Base-by-base conservation (phyloP, 2,888 invertebrate species). In the Fissipunctia ypsillon region DNA sequence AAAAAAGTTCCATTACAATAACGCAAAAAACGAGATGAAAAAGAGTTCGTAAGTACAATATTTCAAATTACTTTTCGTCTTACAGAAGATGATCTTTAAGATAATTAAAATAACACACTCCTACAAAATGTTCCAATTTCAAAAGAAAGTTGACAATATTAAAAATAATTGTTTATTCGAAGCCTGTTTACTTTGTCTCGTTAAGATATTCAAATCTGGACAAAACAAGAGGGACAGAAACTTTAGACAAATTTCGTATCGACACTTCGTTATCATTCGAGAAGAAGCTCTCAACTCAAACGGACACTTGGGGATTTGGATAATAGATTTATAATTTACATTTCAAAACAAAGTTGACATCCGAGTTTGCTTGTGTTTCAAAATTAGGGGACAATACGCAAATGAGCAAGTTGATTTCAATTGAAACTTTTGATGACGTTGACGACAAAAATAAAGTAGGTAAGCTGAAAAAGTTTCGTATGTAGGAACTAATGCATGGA, bases 291-390 rank as follows among this genome's bases (percentile, higher is more conserved):
- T 78, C 73, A 68, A 78, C 83, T 83, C 87, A 84, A 86, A 86
- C 81, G 85, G 87, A 87, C 86, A 73, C 83, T 86, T 74, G 68
- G 74, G 76, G 76, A 76, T 85, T 85, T 43, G 75, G 81, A 81
- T 80, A 87, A 86, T 81, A 84, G 82, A 86, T 84, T 86, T 85
- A 84, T 84, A 81, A 86, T 85, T 86, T 83, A 85, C 78, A 78
- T 80, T 83, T 76, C 25, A 60, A 66, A 74, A 80, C 83, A 85
- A 86, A 86, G 54, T 83, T 74, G 79, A 87, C 83, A 84, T 81
- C 67, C 66, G 72, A 76, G 80, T 80, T 82, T 72, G 76, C 43
- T 82, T 81, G 71, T 82, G 63, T 82, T 82, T 66, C 56, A 28
- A 73, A 81, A 84, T 84, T 69, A 84, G 64, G 60, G 56, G 69